These are phyloP conservation scores for Takifugu bimaculatus DNA, from an alignment of 2,113 vertebrate species.

Conservation along the genomic window DNA sequence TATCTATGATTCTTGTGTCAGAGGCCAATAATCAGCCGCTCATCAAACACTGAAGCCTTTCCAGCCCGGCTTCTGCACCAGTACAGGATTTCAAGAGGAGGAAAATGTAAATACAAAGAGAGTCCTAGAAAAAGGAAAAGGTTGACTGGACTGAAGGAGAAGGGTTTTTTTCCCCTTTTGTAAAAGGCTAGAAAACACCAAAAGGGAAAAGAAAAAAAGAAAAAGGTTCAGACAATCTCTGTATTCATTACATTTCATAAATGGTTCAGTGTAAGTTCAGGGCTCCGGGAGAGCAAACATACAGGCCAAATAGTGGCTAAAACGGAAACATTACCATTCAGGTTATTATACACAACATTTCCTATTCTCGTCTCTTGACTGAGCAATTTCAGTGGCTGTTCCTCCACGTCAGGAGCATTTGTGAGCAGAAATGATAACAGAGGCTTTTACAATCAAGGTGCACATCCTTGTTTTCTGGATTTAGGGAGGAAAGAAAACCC, in stretches of 20 bases:
- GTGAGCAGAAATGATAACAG: constrained; percentile 70
- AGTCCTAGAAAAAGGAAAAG: constrained; percentile 46
- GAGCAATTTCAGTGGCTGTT: constrained; percentile 67
- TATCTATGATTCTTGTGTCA: constrained; percentile 31
- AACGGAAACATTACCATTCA: constrained; percentile 69
- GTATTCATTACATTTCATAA: constrained; percentile 58
- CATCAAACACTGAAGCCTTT: no score
- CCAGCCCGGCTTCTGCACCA: no score
- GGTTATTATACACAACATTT: constrained; percentile 71
- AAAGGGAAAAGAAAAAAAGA: constrained; percentile 29
- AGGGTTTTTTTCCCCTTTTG: constrained; percentile 44
- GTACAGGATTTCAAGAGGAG: no score
- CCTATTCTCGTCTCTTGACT: constrained; percentile 66
- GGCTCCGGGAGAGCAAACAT: constrained; percentile 40
- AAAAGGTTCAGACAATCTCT: constrained; percentile 52
- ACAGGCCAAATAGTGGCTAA: constrained; percentile 57
- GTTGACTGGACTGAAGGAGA: constrained; percentile 30
- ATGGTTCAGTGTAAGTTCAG: constrained; percentile 61
- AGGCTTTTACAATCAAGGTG: constrained; percentile 66
- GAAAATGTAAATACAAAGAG: constrained; percentile 22
- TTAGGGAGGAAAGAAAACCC: constrained; percentile 67
- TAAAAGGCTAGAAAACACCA: constrained; percentile 61
- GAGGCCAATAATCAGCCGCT: constrained; percentile 15
- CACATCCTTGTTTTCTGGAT: constrained; percentile 66
- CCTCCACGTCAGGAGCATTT: constrained; percentile 64